These are phyloP conservation scores for Cryptocephalus primarius DNA, from an alignment of 2,888 invertebrate species.

Conservation along the genomic window DNA sequence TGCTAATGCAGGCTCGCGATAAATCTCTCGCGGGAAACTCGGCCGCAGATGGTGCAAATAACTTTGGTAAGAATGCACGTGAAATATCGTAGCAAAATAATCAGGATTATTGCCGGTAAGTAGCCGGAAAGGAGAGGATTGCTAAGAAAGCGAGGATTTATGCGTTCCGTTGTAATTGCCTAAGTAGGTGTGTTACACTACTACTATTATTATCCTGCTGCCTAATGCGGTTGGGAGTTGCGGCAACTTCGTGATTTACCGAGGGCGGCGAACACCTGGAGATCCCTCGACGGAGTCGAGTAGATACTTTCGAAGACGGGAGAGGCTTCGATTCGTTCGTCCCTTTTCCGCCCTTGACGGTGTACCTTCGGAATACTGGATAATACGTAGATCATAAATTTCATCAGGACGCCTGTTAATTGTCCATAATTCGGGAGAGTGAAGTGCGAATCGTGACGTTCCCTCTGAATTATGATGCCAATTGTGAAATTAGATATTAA, in stretches of 20 bases:
- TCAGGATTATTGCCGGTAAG: conserved; percentile 13
- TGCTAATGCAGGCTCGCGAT: too few relatives aligned
- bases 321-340: too few relatives aligned
- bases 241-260: too few relatives aligned
- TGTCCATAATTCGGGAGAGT: conserved; percentile 21
- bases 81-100: conserved; percentile 13
- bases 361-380: background rate
- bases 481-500: conserved; percentile 36
- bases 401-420: conserved; percentile 26
- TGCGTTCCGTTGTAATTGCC: conserved; percentile 15
- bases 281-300: too few relatives aligned
- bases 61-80: conserved; percentile 12
- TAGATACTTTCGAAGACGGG: too few relatives aligned
- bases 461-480: conserved; percentile 34
- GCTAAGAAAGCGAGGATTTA: conserved; percentile 16
- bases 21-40: too few relatives aligned
- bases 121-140: conserved; percentile 13
- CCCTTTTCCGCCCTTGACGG: too few relatives aligned
- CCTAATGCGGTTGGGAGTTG: too few relatives aligned
- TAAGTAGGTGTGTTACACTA: conserved; percentile 7
- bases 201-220: too few relatives aligned
- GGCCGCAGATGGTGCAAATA: conserved; percentile 11
- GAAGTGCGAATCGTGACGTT: conserved; percentile 19
- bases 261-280: too few relatives aligned
- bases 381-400: conserved; percentile 29